phyloP scores from a whole-genome alignment of 2,113 vertebrate genomes.

The Ciconia boyciana region DNA sequence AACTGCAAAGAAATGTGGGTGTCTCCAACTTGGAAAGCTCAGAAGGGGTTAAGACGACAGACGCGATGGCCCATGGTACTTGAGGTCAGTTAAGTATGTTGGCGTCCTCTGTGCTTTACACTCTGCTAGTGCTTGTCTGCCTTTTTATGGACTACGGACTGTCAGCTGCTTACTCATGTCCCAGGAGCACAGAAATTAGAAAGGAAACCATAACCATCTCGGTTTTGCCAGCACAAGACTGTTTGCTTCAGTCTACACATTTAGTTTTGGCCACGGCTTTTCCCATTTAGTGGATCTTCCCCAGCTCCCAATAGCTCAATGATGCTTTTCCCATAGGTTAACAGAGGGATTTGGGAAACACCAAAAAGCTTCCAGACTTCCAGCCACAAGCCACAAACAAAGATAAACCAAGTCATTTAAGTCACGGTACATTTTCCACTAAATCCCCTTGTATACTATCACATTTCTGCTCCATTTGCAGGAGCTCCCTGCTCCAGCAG shows the following conservation, averaged over 20 bases:
- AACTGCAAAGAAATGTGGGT: background rate
- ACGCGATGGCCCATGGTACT: fast-evolving
- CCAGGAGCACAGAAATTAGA: background rate
- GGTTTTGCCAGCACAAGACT: background rate
- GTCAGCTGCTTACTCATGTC: background rate
- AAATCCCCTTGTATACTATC: background rate
- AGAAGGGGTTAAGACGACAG: background rate
- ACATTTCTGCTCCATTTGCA: background rate
- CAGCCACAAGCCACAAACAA: background rate
- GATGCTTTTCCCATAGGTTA: background rate
- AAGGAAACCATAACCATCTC: background rate
- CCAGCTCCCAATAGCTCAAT: background rate
- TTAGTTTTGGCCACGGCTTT: background rate
- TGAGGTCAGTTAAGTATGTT: background rate
- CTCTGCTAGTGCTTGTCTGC: background rate
- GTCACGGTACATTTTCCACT: background rate
- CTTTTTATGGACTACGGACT: background rate
- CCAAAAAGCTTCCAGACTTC: background rate
- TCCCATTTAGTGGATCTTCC: background rate
- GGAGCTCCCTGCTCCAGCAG: background rate
- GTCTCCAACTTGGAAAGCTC: background rate
- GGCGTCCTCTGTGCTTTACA: background rate
- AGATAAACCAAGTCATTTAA: background rate
- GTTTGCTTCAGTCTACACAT: background rate
- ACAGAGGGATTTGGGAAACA: background rate